These are phyloP conservation scores for Lithophane ornitopus DNA, from an alignment of 2,888 invertebrate genomes.

Conservation along the genomic window DNA sequence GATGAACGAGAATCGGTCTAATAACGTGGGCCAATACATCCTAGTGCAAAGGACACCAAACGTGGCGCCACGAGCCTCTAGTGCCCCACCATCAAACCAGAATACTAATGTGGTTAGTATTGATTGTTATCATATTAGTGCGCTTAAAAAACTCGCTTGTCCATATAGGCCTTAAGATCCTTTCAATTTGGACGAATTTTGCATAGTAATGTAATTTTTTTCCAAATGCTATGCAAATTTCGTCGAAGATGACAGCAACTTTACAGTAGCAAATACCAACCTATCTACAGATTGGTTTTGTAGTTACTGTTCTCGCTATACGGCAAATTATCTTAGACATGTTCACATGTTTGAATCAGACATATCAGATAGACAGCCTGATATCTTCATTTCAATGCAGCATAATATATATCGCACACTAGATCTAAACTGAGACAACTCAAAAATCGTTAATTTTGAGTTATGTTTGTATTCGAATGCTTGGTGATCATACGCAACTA, in stretches of 20 bases:
- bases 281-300: not conserved
- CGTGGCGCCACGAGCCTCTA: conserved; percentile 95
- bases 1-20: conserved; percentile 91
- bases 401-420: no score
- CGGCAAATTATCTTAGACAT: not conserved
- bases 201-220: no score
- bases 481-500: no score
- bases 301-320: not conserved
- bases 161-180: not conserved
- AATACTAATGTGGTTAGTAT: conserved; percentile 88
- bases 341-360: no score
- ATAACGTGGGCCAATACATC: conserved; percentile 94
- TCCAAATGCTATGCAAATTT: no score
- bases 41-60: conserved; percentile 94
- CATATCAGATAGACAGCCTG: no score
- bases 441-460: no score
- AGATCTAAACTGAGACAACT: no score
- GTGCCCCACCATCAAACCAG: conserved; percentile 94
- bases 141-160: not conserved
- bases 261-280: not conserved
- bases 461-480: no score
- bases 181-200: no score
- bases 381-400: not conserved
- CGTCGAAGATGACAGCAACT: no score
- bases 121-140: not conserved